phyloP scores from a whole-genome alignment of 2,113 vertebrate genomes.

The Aspiorhynchus laticeps region DNA sequence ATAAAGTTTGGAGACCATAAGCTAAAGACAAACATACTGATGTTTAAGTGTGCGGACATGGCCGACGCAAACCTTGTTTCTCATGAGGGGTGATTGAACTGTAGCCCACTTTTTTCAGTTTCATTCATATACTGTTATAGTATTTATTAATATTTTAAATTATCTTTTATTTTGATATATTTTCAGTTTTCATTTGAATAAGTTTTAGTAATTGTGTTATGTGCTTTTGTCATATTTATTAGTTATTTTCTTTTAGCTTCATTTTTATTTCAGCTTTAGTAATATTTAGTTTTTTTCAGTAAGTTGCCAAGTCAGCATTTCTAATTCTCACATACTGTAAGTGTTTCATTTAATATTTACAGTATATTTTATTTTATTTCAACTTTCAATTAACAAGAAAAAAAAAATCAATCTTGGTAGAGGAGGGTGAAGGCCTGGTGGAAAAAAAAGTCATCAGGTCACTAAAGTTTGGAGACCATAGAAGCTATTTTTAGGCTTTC shows the following conservation, averaged over 20 bases:
- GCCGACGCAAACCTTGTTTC: conserved; percentile 71
- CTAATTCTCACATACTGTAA: background rate
- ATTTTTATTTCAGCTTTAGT: background rate
- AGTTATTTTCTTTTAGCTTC: background rate
- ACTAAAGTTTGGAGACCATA: background rate
- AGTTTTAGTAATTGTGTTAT: too few relatives aligned
- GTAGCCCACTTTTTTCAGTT: too few relatives aligned
- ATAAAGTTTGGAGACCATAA: conserved; percentile 73
- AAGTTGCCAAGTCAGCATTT: background rate
- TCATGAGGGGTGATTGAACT: background rate
- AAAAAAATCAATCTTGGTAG: background rate
- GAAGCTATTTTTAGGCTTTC: background rate
- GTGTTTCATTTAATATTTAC: background rate
- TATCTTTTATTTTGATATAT: background rate
- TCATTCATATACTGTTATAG: background rate
- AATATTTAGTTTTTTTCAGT: too few relatives aligned
- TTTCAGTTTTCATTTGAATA: too few relatives aligned
- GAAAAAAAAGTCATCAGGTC: too few relatives aligned
- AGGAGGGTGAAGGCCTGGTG: background rate
- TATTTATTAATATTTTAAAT: background rate
- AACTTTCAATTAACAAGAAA: background rate
- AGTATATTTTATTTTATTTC: background rate
- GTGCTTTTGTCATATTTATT: too few relatives aligned
- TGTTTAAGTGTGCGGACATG: conserved; percentile 76
- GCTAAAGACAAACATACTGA: conserved; percentile 59